phyloP scores from a whole-genome alignment of 2,113 vertebrate species.

The Corvus hawaiiensis region DNA sequence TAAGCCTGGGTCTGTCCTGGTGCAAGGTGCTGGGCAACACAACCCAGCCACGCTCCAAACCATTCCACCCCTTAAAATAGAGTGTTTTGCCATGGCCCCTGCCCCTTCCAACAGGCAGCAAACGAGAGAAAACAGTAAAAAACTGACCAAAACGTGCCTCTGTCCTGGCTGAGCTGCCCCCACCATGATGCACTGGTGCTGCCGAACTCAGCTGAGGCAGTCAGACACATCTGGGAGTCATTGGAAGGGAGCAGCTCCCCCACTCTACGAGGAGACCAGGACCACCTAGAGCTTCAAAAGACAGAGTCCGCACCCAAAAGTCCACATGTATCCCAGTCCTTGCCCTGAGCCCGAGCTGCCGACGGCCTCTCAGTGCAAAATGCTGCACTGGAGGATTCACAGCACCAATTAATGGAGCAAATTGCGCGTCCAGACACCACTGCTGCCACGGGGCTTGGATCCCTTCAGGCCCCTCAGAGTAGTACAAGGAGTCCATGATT shows the following conservation, averaged over 20 bases:
- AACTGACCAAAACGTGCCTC: rapidly evolving
- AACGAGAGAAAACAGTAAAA: background rate
- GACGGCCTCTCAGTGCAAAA: rapidly evolving
- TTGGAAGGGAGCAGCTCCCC: background rate
- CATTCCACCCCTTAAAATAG: background rate
- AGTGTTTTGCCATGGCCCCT: rapidly evolving
- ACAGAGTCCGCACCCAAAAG: background rate
- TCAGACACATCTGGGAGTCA: background rate
- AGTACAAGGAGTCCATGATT: rapidly evolving
- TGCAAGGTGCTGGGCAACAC: background rate
- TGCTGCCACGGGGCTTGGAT: rapidly evolving
- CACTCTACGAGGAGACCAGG: background rate
- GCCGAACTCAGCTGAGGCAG: background rate
- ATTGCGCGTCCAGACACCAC: rapidly evolving
- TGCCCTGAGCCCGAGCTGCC: background rate
- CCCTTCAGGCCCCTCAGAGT: background rate
- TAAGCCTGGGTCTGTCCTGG: background rate
- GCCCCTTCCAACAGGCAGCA: background rate
- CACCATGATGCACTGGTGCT: background rate
- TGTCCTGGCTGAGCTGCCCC: background rate
- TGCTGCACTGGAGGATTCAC: background rate
- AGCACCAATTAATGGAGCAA: background rate
- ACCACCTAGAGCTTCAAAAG: constrained; percentile 5
- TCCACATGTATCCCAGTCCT: background rate
- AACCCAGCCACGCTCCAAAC: rapidly evolving